These are phyloP conservation scores for Magallana ariakensis DNA, from an alignment of 1,140 invertebrate genomes.

Conservation along the genomic window DNA sequence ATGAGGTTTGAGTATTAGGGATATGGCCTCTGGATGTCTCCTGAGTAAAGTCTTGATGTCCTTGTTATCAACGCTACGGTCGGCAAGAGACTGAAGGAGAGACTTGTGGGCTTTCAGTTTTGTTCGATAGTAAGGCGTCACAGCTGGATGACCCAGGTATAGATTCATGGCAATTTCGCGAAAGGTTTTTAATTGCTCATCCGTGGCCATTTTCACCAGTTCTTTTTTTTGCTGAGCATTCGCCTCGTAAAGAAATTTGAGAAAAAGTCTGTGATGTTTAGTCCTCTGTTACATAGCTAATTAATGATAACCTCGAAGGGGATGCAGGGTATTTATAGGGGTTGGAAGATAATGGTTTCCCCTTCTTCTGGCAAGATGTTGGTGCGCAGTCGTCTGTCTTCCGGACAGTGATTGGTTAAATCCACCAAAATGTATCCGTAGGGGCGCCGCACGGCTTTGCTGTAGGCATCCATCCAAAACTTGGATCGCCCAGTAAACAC, in stretches of 20 bases:
- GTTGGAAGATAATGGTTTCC: neutral
- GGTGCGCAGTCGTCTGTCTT: neutral
- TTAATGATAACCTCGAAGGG: no score
- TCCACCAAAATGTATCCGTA: constrained; percentile 60
- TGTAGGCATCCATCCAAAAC: constrained; percentile 59
- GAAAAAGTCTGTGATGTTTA: neutral
- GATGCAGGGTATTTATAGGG: neutral
- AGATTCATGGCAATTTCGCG: constrained; percentile 1
- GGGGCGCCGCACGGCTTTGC: constrained; percentile 45
- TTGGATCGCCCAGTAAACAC: constrained; percentile 54
- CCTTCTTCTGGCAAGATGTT: constrained; percentile 48
- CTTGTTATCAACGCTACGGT: neutral
- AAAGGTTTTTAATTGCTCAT: constrained; percentile 20
- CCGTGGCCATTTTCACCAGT: neutral
- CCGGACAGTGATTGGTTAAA: constrained; percentile 7
- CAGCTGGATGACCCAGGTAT: neutral
- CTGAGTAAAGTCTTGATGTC: neutral
- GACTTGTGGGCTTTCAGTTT: neutral
- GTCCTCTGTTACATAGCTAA: neutral
- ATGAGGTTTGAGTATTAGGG: constrained; percentile 30
- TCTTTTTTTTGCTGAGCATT: constrained; percentile 14
- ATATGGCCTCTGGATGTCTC: neutral
- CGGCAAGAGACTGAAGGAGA: constrained; percentile 31
- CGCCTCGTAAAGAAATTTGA: neutral
- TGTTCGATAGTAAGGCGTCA: constrained; percentile 5